Conservation (phyloP, 2,797 vertebrate species). For the Sus cebifrons region DNA sequence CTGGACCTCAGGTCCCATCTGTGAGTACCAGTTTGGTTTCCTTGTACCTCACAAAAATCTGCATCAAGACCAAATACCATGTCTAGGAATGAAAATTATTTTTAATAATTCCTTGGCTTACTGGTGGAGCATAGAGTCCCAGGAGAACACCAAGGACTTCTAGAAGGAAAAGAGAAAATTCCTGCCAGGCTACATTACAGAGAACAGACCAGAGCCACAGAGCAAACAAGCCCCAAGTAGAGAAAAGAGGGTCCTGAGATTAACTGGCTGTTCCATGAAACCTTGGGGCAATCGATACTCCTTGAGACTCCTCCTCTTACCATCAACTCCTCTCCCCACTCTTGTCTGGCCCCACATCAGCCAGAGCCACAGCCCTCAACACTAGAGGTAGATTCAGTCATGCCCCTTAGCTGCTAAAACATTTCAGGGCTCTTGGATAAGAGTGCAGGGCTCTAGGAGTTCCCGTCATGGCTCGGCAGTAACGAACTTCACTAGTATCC, state of each 20-base stretch:
- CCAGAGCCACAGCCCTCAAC: background rate
- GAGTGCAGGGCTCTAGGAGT: background rate
- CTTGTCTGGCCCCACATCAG: background rate
- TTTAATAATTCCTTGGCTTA: conserved; percentile 67
- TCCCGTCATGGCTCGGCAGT: no score
- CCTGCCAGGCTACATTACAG: conserved; percentile 15
- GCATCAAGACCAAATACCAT: background rate
- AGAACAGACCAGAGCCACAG: background rate
- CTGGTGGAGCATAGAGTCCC: conserved; percentile 9
- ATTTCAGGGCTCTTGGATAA: background rate
- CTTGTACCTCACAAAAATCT: background rate
- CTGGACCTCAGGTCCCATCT: background rate
- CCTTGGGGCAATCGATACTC: no score
- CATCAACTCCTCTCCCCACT: background rate
- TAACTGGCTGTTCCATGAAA: background rate
- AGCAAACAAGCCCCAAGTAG: background rate
- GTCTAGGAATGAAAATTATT: conserved; percentile 59
- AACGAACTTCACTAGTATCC: no score
- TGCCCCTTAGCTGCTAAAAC: background rate
- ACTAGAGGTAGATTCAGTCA: background rate
- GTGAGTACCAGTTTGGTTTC: background rate
- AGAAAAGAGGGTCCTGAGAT: background rate
- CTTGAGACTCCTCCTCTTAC: background rate
- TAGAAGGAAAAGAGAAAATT: conserved; percentile 4
- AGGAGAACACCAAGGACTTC: conserved; percentile 15